Percentiles rank a stretch among this genome's conserved stretches.
Evolutionary conservation across 2,888 invertebrate species (phyloP).

Genomic region (Eudasyphora cyanicolor): DNA sequence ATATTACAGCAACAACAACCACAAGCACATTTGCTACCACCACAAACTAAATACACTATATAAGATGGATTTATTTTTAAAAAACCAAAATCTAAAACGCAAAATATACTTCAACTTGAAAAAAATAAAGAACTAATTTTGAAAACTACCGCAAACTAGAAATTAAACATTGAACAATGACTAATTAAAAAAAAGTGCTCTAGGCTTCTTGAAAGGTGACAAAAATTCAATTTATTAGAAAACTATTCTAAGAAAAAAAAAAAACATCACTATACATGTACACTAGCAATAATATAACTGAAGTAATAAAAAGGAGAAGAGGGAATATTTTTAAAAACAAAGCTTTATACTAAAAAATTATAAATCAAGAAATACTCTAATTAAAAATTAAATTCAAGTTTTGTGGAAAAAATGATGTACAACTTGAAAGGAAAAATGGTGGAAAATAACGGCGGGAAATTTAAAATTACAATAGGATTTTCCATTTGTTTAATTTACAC

Average conservation of each 20-base stretch:
- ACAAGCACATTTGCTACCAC: conserved; percentile 63
- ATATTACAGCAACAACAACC: conserved; percentile 40
- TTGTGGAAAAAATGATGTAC: conserved; percentile 19
- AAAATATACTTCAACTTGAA: conserved; percentile 24
- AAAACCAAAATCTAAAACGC: neutral
- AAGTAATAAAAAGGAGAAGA: neutral
- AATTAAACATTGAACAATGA: neutral
- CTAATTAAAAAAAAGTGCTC: conserved; percentile 24
- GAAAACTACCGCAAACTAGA: conserved; percentile 15
- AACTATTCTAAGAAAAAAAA: neutral
- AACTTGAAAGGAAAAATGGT: neutral
- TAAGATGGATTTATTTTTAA: neutral
- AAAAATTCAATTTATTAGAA: neutral
- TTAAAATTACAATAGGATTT: too few species aligned
- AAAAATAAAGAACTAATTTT: conserved; percentile 21
- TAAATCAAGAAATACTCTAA: conserved; percentile 34
- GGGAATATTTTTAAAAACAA: neutral
- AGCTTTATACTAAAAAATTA: neutral
- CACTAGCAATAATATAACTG: neutral
- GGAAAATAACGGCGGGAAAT: too few species aligned
- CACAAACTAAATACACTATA: conserved; percentile 53
- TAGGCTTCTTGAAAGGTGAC: neutral
- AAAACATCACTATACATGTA: neutral
- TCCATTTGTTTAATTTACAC: too few species aligned
- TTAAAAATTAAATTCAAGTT: conserved; percentile 1